These are phyloP conservation scores for Eudasyphora cyanicolor DNA, from an alignment of 2,888 invertebrate genomes.

Conservation along the genomic window DNA sequence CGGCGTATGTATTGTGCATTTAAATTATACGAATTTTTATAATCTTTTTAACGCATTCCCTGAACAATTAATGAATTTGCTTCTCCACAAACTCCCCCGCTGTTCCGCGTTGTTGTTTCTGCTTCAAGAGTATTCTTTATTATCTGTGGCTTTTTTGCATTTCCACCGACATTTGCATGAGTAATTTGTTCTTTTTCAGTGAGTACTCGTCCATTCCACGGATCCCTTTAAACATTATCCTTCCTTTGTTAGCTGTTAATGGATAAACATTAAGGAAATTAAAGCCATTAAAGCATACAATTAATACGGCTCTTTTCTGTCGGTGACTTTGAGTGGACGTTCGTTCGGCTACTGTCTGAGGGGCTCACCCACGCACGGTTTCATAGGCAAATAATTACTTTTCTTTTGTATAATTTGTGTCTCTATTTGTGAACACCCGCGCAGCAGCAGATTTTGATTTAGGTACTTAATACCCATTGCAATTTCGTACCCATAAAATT, in stretches of 20 bases:
- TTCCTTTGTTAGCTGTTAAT: background rate
- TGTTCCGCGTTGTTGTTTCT: too few species aligned
- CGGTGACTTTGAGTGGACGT: background rate
- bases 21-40: background rate
- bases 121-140: background rate
- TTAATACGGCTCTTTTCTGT: background rate
- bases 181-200: background rate
- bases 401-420: too few species aligned
- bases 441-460: background rate
- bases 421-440: too few species aligned
- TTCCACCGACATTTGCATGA: background rate
- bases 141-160: background rate
- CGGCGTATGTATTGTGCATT: too few species aligned
- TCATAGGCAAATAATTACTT: background rate
- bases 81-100: too few species aligned
- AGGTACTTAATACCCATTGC: background rate
- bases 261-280: constrained; percentile 44
- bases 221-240: background rate
- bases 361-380: background rate
- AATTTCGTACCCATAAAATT: background rate
- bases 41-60: background rate
- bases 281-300: constrained; percentile 3
- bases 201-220: background rate
- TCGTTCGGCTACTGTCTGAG: background rate
- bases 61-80: too few species aligned